Evolutionary conservation across 2,888 invertebrate species (phyloP).

Genomic region (Trachelus tabidus): DNA sequence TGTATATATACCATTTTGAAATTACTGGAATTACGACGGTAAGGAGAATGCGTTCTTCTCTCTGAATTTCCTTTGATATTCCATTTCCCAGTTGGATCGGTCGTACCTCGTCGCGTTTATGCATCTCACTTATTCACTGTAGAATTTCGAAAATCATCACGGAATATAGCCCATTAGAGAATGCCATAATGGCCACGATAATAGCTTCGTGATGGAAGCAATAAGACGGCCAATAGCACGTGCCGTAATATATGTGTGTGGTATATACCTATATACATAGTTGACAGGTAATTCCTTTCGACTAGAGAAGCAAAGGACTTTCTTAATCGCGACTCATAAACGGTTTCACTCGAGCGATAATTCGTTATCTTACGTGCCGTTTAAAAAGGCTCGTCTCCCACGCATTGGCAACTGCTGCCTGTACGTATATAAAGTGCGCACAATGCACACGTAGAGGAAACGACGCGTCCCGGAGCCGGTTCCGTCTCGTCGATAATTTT

Average conservation of each 20-base stretch:
- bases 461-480: background rate
- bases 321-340: slow-evolving; percentile 1
- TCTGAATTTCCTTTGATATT: background rate
- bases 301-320: background rate
- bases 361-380: background rate
- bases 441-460: background rate
- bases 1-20: background rate
- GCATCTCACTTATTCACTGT: background rate
- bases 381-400: background rate
- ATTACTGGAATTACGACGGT: background rate
- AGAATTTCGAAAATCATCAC: background rate
- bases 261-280: background rate
- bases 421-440: background rate
- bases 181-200: background rate
- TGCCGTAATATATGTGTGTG: background rate
- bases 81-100: background rate
- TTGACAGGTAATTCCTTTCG: background rate
- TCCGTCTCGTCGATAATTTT: slow-evolving; percentile 7
- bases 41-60: background rate
- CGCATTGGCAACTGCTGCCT: background rate
- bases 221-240: background rate
- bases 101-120: background rate
- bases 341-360: background rate
- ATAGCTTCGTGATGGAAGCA: background rate
- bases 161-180: background rate